Conservation (phyloP, 2,113 vertebrate species). For the Caranx melampygus region DNA sequence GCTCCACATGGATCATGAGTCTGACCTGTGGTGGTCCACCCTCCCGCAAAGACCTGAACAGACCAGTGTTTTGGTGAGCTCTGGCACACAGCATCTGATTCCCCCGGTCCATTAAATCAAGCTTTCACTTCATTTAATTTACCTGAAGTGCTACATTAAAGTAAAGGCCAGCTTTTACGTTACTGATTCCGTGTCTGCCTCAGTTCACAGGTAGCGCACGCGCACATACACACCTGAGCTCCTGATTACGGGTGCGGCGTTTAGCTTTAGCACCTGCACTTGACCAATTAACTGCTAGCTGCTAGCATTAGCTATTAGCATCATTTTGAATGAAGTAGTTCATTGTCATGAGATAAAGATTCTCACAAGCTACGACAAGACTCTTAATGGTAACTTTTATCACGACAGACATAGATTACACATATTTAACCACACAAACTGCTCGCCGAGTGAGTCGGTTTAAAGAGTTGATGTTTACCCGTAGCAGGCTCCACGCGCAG, state of each 20-base stretch:
- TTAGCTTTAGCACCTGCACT: background rate
- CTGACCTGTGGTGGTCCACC: no score
- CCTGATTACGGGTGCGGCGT: no score
- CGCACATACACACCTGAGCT: background rate
- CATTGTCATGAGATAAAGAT: background rate
- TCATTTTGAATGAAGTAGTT: background rate
- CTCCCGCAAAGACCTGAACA: no score
- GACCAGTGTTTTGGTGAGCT: no score
- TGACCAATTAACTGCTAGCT: conserved; percentile 1
- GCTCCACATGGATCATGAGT: no score
- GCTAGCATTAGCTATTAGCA: background rate
- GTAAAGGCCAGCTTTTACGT: background rate
- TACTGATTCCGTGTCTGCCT: background rate
- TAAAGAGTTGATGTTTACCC: no score
- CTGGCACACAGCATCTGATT: no score
- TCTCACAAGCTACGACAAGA: background rate
- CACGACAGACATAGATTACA: no score
- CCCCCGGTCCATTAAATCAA: no score
- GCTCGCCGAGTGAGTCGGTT: background rate
- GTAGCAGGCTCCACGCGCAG: no score
- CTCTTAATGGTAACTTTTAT: background rate
- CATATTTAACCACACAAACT: background rate
- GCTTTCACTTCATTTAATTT: no score
- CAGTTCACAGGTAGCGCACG: no score
- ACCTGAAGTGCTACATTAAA: background rate